A percentile compares a stretch with the other conserved stretches of the same genome.
Conservation (phyloP, 2,888 invertebrate genomes). For the Himalopsyche kuldschensis region DNA sequence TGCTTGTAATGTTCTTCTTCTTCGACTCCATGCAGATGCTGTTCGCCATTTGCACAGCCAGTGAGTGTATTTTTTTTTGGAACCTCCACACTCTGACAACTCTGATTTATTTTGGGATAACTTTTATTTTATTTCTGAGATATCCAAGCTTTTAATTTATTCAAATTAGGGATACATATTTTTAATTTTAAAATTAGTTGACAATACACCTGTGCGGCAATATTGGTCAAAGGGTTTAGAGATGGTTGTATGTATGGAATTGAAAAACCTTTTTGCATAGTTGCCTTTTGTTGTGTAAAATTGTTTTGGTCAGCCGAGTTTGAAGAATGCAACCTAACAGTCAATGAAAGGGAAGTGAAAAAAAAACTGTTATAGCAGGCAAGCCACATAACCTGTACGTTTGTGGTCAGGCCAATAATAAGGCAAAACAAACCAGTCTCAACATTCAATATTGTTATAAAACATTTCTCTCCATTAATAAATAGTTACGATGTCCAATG, state of each 20-base stretch:
- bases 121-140: no score
- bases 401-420: not conserved
- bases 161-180: no score
- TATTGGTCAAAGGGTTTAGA: no score
- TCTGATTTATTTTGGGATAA: no score
- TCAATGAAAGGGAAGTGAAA: not conserved
- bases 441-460: not conserved
- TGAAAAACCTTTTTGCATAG: no score
- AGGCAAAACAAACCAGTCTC: not conserved
- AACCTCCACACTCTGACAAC: not conserved
- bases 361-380: not conserved
- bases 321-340: not conserved
- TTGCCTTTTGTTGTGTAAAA: not conserved
- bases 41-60: conserved; percentile 95
- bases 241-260: no score
- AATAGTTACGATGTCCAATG: no score
- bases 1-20: conserved; percentile 98
- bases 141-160: no score
- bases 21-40: conserved; percentile 98
- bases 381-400: not conserved
- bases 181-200: no score
- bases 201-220: no score
- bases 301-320: not conserved
- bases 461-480: no score
- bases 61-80: conserved; percentile 61